A percentile compares a stretch with the other conserved stretches of the same genome.
These are phyloP conservation scores for Callopanchax toddi DNA, from an alignment of 2,113 vertebrate genomes.

Conservation along the genomic window DNA sequence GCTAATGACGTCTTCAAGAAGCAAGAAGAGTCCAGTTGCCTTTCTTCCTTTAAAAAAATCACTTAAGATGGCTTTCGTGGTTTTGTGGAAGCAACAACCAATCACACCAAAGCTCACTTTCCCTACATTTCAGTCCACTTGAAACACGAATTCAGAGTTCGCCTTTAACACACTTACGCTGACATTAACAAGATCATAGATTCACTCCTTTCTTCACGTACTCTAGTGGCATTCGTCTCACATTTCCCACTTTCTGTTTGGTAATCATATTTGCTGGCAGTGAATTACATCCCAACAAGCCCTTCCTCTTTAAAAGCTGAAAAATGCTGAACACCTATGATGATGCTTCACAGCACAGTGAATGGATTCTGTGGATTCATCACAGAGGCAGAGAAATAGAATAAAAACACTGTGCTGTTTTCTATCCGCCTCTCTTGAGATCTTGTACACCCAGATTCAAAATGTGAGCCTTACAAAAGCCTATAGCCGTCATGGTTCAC, in stretches of 20 bases:
- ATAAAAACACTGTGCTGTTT: constrained; percentile 3
- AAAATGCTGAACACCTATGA: not conserved
- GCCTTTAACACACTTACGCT: constrained; percentile 35
- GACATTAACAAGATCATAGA: constrained; percentile 42
- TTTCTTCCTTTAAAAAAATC: no score
- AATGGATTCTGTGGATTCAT: constrained; percentile 6
- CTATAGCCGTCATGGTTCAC: constrained; percentile 38
- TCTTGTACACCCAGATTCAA: constrained; percentile 35
- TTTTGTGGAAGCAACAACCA: not conserved
- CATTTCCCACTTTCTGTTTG: constrained; percentile 27
- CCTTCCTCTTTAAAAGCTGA: constrained; percentile 14
- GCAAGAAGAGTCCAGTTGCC: no score
- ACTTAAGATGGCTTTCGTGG: no score
- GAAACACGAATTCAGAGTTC: constrained; percentile 19
- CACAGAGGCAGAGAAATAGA: not conserved
- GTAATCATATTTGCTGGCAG: constrained; percentile 53
- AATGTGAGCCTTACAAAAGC: constrained; percentile 27
- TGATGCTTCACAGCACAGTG: not conserved
- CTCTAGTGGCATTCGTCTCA: constrained; percentile 33
- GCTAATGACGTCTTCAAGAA: no score
- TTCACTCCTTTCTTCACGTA: constrained; percentile 37
- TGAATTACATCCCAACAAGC: constrained; percentile 22
- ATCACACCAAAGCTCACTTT: constrained; percentile 8
- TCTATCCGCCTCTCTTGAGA: constrained; percentile 13
- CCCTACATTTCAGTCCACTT: constrained; percentile 2